Evolutionary conservation across 2,888 invertebrate species (phyloP), one percentile per base, ranked within the genome.

Genomic region (Cephus pygmeus): DNA sequence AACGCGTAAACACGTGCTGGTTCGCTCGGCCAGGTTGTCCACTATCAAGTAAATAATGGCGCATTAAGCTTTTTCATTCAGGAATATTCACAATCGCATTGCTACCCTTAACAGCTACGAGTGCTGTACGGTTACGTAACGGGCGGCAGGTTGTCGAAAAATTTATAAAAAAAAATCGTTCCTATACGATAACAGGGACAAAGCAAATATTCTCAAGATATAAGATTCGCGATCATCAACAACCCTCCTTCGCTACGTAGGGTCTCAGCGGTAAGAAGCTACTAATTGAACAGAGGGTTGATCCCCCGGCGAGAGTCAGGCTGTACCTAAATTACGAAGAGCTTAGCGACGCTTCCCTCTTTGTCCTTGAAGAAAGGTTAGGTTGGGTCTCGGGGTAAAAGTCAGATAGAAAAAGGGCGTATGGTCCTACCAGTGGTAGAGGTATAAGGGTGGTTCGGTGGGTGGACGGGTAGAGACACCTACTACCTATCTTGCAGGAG

Each of bases 11-110:
- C 90, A 90, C 90, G 90, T 90, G 91, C 88, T 86, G 86, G 83
- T 82, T 85, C 86, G 83, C 85, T 85, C 85, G 84, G 87, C 87
- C 87, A 86, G 87, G 85, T 89, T 90, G 90, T 90, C 90, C 90
- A 89, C 90, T 89, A 89, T 89, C 89, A 85, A 89, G 89, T 90
- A 90, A 91, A 91, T 91, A 90, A 91, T 90, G 90, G 90, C 88
- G 86, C 90, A 91, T 90, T 90, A 89, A 90, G 88, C 88, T 90
- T 91, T 90, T 90, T 90, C 89, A 88, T 91, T 89, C 88, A 83
- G 69, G 69, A 35, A 34, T 33, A 79, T 83, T 35, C 35, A 31
- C 33, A 71, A 71, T 71, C 12, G 33, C 71, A 34, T 71, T 34
- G 23, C 71, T 23, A 56, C 2, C 56, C 56, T 56, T 56, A 56